Percentiles rank a stretch among this genome's conserved stretches.
Evolutionary conservation across 2,797 vertebrate genomes (phyloP).

Genomic region (Lagorchestes hirsutus): DNA sequence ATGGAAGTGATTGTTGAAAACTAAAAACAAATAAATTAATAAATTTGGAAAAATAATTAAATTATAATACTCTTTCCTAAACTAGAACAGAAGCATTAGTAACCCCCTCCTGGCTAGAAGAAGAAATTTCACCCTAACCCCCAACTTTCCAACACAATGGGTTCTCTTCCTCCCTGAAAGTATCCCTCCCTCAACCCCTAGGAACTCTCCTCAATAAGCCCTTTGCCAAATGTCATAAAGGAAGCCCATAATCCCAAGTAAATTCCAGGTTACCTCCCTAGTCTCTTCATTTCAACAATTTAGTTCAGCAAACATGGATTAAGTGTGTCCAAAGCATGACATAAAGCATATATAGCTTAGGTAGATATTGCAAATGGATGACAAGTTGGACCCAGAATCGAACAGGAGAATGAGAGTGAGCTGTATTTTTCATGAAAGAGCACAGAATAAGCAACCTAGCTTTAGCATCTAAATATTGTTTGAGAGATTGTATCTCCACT

Average conservation of each 20-base stretch:
- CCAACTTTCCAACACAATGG: neutral
- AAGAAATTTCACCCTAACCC: neutral
- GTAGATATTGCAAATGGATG: neutral
- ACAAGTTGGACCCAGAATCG: neutral
- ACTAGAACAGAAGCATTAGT: constrained; percentile 20
- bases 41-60: neutral
- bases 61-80: neutral
- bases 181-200: neutral
- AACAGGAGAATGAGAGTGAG: neutral
- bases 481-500: neutral
- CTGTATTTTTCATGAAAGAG: neutral
- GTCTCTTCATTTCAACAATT: neutral
- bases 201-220: neutral
- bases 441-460: neutral
- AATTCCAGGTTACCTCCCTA: neutral
- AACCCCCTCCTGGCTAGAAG: neutral
- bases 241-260: neutral
- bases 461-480: neutral
- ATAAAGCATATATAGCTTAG: neutral
- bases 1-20: no score
- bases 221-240: neutral
- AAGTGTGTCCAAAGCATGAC: neutral
- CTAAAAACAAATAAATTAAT: no score
- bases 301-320: neutral
- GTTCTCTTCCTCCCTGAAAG: constrained; percentile 24